Percentiles rank a stretch among this genome's conserved stretches.
Conservation (phyloP, 2,113 vertebrate species). For the Hipposideros armiger region DNA sequence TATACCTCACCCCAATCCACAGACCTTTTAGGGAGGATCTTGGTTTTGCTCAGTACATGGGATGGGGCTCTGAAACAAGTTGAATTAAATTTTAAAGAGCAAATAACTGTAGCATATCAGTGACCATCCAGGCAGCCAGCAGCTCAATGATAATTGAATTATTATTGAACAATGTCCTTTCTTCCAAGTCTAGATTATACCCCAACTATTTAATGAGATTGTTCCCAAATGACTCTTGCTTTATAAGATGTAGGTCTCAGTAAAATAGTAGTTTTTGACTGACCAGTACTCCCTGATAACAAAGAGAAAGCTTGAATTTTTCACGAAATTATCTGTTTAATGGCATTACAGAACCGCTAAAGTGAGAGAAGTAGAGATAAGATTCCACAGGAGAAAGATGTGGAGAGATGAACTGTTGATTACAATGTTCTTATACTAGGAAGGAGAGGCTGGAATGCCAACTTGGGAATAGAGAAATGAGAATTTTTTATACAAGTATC, state of each 20-base stretch:
- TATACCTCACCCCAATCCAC: neutral
- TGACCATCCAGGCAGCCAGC: neutral
- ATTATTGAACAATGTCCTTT: neutral
- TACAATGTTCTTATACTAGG: neutral
- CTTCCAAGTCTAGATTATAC: neutral
- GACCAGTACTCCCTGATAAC: neutral
- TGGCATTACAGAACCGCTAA: neutral
- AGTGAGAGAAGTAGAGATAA: neutral
- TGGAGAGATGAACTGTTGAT: fast-evolving
- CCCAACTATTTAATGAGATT: neutral
- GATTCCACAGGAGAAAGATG: neutral
- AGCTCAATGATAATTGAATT: neutral
- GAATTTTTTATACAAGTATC: neutral
- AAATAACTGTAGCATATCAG: neutral
- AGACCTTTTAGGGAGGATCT: neutral
- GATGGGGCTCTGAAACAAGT: neutral
- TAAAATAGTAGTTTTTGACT: neutral
- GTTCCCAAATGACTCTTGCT: neutral
- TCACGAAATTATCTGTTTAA: neutral
- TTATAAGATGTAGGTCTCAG: neutral
- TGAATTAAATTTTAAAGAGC: neutral
- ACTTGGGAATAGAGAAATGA: neutral
- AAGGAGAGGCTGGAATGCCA: neutral
- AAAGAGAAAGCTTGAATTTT: neutral
- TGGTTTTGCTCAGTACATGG: neutral